Evolutionary conservation across 2,113 vertebrate genomes (phyloP), one percentile per base, ranked within the genome.

Genomic region (Ploceus nigricollis): DNA sequence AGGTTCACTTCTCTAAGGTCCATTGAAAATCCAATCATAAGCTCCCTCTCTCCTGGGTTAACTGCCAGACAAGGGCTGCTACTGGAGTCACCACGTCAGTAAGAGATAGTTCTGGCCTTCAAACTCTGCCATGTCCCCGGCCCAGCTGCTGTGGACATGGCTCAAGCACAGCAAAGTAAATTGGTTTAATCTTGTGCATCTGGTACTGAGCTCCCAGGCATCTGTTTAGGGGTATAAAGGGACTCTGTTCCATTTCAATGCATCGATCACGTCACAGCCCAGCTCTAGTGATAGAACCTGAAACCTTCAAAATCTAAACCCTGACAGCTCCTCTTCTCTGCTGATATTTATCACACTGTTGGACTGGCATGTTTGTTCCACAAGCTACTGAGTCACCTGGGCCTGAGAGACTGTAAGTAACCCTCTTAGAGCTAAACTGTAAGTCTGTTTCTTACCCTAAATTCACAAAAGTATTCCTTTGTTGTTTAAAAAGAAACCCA

Each of bases 131-230:
- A 50, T 53, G 53, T 84, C 58, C 25, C 61, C 78, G 65, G 42
- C 20, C 50, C 92, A 93, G 90, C 90, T 93, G 91, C 87, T 82
- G 30, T 2, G 3, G 66, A 24, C 39, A 72, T 73, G 79, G 87
- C 54, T 92, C 58, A 69, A 66, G 68, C 84, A 72, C 54, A 50
- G 54, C 84, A 72, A 73, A 87, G 66, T 65, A 88, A 87, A 90
- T 91, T 65, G 61, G 70, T 91, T 96, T 95, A 91, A 91, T 80
- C 89, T 70, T 66, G 75, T 69, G 78, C 78, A 96, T 85, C 91
- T 95, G 70, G 50, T 76, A 50, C 30, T 2, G 23, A 87, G 81
- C 57, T 77, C 33, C 66, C 48, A 63, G 45, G 93, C 58, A 64
- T 76, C 76, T 95, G 51, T 63, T 68, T 19, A 35, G 56, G 50